These are phyloP conservation scores for Pseudopipra pipra DNA, from an alignment of 2,113 vertebrate genomes.

Conservation along the genomic window DNA sequence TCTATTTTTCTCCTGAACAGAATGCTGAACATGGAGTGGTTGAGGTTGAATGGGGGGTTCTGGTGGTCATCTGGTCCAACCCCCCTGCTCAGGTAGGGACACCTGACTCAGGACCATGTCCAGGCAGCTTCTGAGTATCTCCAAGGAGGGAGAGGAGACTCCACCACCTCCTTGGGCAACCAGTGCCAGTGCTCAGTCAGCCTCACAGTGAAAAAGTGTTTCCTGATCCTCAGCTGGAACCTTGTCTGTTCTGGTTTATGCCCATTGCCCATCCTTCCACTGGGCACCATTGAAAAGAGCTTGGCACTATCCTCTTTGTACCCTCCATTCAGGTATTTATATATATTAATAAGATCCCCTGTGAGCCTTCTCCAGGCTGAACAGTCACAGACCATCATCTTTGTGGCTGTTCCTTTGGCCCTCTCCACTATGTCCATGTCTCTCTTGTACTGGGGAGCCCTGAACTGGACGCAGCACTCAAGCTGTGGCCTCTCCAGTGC, in stretches of 20 bases:
- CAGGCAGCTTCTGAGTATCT: neutral
- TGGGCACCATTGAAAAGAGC: neutral
- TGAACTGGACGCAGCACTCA: neutral
- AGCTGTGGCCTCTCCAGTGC: neutral
- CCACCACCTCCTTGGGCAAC: neutral
- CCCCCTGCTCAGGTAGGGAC: neutral
- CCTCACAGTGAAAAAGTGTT: neutral
- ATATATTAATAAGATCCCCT: neutral
- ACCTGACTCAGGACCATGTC: neutral
- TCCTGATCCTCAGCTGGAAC: neutral
- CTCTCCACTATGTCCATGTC: neutral
- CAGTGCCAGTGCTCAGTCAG: neutral
- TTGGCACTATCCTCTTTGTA: neutral
- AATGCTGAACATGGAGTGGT: neutral
- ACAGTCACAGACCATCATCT: no score
- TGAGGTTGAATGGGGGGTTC: neutral
- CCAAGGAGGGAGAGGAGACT: neutral
- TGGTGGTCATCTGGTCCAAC: neutral
- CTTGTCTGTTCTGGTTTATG: neutral
- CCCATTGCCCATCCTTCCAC: neutral
- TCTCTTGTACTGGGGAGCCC: neutral
- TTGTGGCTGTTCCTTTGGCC: neutral
- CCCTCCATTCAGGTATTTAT: neutral
- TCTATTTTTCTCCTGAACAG: neutral
- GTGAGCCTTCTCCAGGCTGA: neutral